Evolutionary conservation across 1,140 invertebrate genomes (phyloP), one percentile per base, ranked within the genome.

Genomic region (Drosophila repleta): DNA sequence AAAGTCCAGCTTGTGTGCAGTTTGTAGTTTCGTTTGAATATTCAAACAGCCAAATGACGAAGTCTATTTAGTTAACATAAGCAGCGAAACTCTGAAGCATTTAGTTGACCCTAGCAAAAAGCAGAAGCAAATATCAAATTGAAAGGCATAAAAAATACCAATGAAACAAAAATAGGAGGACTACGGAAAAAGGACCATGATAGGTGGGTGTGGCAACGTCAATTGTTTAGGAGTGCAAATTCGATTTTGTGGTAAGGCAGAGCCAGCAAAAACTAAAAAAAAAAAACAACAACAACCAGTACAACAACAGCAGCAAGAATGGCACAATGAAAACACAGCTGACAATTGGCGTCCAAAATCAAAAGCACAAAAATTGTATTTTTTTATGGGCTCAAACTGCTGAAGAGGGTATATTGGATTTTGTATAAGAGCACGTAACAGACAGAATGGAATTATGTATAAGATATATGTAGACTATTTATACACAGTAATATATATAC

Each of bases 161-260:
- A 56, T 64, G 49, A 45, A 13, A 29, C 18, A 29, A 37, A 41
- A 46, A 45, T 41, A 61, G 55, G 21, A 46, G 6, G 35, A 68
- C 21, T 65, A 71, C 18, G 24, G 17, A 49, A 63, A 46, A 58
- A 46, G 53, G 37, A 49, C 57, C 48, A 46, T 43, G 37, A 41
- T 20, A 35, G 65, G 67, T 53, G 62, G 56, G 41, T 84, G 68
- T 61, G 76, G 74, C 68, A 64, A 81, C 88, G 73, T 74, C 83
- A 90, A 90, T 90, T 90, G 88, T 88, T 88, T 83, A 87, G 88
- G 81, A 90, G 88, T 90, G 88, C 88, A 89, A 90, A 90, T 90
- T 88, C 88, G 79, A 90, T 90, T 90, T 90, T 90, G 88, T 75
- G 88, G 88, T 57, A 81, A 72, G 56, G 72, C 61, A 78, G 17